Evolutionary conservation across 2,888 invertebrate species (phyloP).

Genomic region (Ashinkailepas kermadecensis): DNA sequence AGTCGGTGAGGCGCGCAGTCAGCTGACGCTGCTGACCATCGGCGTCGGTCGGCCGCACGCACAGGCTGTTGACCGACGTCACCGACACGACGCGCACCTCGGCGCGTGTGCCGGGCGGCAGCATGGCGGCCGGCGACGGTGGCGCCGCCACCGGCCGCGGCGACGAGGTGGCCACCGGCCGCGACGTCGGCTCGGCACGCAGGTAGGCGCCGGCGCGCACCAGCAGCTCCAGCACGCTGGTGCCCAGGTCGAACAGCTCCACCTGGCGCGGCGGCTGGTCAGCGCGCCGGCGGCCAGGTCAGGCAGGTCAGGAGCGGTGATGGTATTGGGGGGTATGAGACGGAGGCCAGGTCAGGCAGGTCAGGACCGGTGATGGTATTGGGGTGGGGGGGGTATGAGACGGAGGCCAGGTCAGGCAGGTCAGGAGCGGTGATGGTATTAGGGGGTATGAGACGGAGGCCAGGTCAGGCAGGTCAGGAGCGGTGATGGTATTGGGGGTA

Average conservation of each 20-base stretch:
- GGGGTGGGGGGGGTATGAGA: background rate
- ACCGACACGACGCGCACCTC: background rate
- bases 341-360: background rate
- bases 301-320: no score
- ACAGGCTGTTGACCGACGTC: background rate
- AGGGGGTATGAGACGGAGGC: no score
- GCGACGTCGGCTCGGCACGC: background rate
- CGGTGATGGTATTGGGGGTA: no score
- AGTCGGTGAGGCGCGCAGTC: background rate
- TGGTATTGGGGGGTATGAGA: background rate
- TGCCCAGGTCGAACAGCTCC: constrained; percentile 10
- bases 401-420: background rate
- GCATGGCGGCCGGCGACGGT: background rate
- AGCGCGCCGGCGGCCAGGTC: no score
- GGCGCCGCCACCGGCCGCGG: background rate
- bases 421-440: no score
- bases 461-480: no score
- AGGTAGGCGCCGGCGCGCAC: background rate
- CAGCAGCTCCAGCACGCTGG: constrained; percentile 14
- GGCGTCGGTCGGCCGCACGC: background rate
- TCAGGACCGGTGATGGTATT: background rate
- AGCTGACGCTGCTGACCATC: background rate
- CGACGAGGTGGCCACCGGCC: background rate
- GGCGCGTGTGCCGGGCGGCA: background rate
- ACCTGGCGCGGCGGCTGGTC: background rate